Evolutionary conservation across 2,888 invertebrate species (phyloP).

Genomic region (Nemapogon koenigi): DNA sequence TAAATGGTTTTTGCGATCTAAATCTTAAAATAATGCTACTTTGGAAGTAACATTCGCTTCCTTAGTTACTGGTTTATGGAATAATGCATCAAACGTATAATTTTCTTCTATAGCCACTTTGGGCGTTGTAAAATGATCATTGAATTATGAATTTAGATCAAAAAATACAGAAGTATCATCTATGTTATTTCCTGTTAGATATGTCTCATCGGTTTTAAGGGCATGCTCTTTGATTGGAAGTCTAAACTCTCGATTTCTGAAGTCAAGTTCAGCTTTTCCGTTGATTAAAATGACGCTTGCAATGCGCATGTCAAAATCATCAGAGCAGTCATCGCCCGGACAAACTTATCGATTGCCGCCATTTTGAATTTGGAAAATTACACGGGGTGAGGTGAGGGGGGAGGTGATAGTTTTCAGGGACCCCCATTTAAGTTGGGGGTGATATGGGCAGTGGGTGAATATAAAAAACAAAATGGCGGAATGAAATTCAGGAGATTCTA

Average conservation of each 20-base stretch:
- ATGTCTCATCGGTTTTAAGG: too few relatives aligned
- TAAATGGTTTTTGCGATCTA: too few relatives aligned
- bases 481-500: conserved; percentile 1
- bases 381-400: conserved; percentile 28
- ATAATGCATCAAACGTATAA: too few relatives aligned
- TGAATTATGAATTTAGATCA: too few relatives aligned
- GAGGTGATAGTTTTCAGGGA: conserved; percentile 61
- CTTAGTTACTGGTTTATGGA: too few relatives aligned
- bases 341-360: conserved; percentile 62
- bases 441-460: conserved; percentile 30
- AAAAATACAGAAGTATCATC: too few relatives aligned
- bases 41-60: too few relatives aligned
- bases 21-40: too few relatives aligned
- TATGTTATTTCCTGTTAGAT: too few relatives aligned
- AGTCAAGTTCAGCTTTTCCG: conserved; percentile 63
- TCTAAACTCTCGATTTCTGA: conserved; percentile 59
- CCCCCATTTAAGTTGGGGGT: conserved; percentile 54
- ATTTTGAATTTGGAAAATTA: conserved; percentile 48
- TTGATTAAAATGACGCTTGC: conserved; percentile 33
- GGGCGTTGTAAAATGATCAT: too few relatives aligned
- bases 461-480: conserved; percentile 58
- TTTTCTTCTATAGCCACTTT: too few relatives aligned
- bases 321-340: conserved; percentile 60
- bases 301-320: conserved; percentile 58
- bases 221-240: too few relatives aligned